Percentiles rank a stretch among this genome's conserved stretches.
Conservation (phyloP, 2,113 vertebrate species). For the Salvelinus namaycush region DNA sequence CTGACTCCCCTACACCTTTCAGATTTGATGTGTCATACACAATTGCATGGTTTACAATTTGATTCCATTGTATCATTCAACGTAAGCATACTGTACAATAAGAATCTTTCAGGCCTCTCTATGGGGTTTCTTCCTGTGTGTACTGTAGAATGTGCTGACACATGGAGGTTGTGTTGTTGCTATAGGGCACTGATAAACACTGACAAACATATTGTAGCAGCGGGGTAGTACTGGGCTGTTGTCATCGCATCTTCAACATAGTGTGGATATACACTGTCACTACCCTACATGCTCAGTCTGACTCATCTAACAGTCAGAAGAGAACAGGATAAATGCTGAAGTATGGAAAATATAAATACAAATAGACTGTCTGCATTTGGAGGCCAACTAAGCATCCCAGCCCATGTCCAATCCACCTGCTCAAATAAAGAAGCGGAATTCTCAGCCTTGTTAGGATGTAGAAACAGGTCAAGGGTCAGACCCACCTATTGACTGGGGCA, state of each 20-base stretch:
- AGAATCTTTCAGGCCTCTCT: too few relatives aligned
- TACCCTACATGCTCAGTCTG: constrained; percentile 20
- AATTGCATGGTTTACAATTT: too few relatives aligned
- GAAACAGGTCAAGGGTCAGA: too few relatives aligned
- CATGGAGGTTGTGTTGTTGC: background rate
- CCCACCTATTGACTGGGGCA: too few relatives aligned
- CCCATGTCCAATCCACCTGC: too few relatives aligned
- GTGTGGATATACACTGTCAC: background rate
- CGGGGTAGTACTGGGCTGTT: background rate
- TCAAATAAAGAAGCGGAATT: too few relatives aligned
- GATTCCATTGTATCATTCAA: too few relatives aligned
- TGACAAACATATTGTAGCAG: constrained; percentile 9
- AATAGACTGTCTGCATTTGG: background rate
- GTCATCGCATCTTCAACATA: background rate
- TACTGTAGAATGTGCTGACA: background rate
- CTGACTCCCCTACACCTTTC: too few relatives aligned
- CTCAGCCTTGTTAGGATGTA: too few relatives aligned
- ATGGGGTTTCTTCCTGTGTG: background rate
- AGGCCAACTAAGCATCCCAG: background rate
- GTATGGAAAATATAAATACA: constrained; percentile 36
- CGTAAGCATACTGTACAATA: too few relatives aligned
- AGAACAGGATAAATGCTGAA: constrained; percentile 23
- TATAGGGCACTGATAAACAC: background rate
- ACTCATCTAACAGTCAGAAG: constrained; percentile 40
- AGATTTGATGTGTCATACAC: too few relatives aligned